Conservation (phyloP, 2,797 vertebrate genomes). For the Setipinna tenuifilis region DNA sequence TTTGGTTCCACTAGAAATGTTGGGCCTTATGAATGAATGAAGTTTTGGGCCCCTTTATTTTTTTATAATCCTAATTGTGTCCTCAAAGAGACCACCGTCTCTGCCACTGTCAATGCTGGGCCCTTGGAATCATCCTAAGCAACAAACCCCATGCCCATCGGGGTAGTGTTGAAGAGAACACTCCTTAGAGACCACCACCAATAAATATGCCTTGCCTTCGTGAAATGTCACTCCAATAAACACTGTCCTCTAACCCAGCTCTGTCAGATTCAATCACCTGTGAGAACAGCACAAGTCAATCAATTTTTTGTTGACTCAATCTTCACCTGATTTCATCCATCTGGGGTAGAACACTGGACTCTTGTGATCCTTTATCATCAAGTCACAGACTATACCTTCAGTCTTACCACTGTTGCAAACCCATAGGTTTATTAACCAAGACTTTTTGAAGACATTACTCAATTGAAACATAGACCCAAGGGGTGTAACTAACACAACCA, state of each 20-base stretch:
- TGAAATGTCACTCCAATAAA: constrained; percentile 16
- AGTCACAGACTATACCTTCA: neutral
- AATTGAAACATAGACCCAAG: neutral
- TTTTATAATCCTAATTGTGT: too few relatives aligned
- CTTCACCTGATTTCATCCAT: constrained; percentile 1
- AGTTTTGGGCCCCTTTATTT: too few relatives aligned
- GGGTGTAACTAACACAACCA: neutral
- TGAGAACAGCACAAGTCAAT: neutral
- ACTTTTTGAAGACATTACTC: neutral
- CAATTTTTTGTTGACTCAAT: neutral
- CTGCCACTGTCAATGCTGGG: too few relatives aligned
- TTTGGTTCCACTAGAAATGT: too few relatives aligned
- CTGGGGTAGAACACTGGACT: neutral
- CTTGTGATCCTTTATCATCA: neutral
- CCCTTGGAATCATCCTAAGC: too few relatives aligned
- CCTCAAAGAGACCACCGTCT: too few relatives aligned
- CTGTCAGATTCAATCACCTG: neutral
- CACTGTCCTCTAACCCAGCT: neutral
- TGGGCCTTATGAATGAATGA: too few relatives aligned
- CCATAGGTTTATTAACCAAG: neutral
- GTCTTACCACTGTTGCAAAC: neutral
- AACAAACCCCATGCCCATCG: neutral
- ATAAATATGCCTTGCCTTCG: constrained; percentile 5
- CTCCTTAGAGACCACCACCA: neutral
- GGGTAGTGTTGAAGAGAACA: neutral